Conservation (phyloP, 2,888 invertebrate species). For the Acleris cristana region DNA sequence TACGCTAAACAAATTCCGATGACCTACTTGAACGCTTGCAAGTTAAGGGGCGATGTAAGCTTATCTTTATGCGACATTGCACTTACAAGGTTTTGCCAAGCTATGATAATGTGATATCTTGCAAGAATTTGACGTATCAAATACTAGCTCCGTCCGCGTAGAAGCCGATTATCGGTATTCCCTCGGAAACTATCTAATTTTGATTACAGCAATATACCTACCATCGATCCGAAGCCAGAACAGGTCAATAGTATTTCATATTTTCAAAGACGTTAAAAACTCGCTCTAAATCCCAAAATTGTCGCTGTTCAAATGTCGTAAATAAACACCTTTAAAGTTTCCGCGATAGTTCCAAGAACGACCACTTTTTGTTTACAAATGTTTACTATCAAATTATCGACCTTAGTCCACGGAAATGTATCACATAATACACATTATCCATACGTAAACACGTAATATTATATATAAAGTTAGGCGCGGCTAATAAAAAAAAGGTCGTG, state of each 20-base stretch:
- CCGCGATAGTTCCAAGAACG: neutral
- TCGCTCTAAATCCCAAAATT: neutral
- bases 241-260: no score
- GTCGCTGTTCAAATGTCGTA: neutral
- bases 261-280: no score
- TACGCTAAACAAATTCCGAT: constrained; percentile 17
- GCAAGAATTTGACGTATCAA: neutral
- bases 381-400: constrained; percentile 22
- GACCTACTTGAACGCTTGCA: constrained; percentile 16
- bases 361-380: constrained; percentile 13
- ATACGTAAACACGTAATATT: constrained; percentile 13
- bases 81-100: constrained; percentile 26
- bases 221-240: neutral
- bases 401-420: constrained; percentile 20
- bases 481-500: constrained; percentile 19
- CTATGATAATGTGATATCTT: neutral
- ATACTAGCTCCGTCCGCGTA: no score
- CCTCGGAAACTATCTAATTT: no score
- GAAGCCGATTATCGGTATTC: no score
- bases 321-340: constrained; percentile 11
- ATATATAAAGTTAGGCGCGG: constrained; percentile 6
- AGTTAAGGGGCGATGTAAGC: constrained; percentile 14
- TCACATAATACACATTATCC: constrained; percentile 13
- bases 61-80: constrained; percentile 27
- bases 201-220: no score